Base-by-base conservation (phyloP, 30 jellyfish, hydroid and myxozoan species). In the Turritopsis rubra region DNA sequence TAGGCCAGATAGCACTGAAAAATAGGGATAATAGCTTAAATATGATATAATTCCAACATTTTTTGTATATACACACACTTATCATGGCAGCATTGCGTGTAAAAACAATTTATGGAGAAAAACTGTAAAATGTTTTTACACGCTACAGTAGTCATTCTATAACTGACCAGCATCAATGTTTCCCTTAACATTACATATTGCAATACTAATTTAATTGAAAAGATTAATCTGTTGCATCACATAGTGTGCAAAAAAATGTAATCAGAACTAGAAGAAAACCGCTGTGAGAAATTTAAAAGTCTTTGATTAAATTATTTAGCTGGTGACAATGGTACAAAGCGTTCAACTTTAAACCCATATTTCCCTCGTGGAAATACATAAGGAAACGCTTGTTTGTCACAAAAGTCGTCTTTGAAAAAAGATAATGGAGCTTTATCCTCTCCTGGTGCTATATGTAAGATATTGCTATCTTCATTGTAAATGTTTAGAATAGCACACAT, bases 291-390 rank as follows among this genome's bases (percentile, higher is more conserved):
- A 72, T 72, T 72, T 18, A 72, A 25, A n/a, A 72, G 80, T 25
- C 80, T n/a, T 72, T 72, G 80, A 72, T 72, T 72, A 25, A 72
- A 72, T 22, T 75, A 75, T 29, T 72, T 72, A 29, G 28, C 24
- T 18, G 80, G 80, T 18, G 30, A 19, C 24, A 72, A 29, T 72
- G 24, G 18, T 19, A 72, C 80, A 18, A 19, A 23, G 21, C 80
- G 21, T 72, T n/a, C 28, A 18, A 72, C 80, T 72, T 72, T n/a
- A 25, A 19, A 72, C 21, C 80, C 80, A 72, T 19, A 72, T 72
- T 25, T 72, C 19, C 80, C 80, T 72, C 24, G 21, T 21, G 80
- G 80, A 18, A 72, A 72, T 18, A 72, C 20, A 72, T 18, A 72
- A 72, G 80, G 80, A 25, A 19, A 25, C 21, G 80, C 80, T 19